phyloP scores from a whole-genome alignment of 2,797 vertebrate species.

The Lycodopsis pacificus region DNA sequence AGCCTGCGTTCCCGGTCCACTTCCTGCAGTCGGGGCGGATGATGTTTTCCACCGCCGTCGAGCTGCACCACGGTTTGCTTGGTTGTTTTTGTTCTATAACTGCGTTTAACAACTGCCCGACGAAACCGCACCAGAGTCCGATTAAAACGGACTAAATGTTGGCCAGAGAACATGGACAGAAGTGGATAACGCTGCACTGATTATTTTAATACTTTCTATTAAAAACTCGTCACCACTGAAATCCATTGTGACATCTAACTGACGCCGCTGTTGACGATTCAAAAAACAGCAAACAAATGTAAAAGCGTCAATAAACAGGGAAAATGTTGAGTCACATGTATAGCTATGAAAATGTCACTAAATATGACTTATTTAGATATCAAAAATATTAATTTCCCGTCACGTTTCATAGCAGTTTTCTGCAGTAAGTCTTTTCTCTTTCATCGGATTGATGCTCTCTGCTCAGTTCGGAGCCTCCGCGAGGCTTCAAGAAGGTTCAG shows the following conservation, averaged over 20 bases:
- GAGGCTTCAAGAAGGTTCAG: conserved; percentile 63
- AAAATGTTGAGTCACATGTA: too few species aligned
- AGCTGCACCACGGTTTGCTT: too few species aligned
- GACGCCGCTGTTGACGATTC: not conserved
- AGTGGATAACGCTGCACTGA: not conserved
- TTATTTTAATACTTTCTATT: not conserved
- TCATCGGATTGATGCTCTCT: conserved; percentile 16
- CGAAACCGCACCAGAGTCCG: not conserved
- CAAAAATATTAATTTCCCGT: too few species aligned
- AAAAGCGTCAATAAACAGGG: too few species aligned
- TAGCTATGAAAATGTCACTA: not conserved
- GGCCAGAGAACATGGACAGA: not conserved
- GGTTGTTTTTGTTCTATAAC: too few species aligned
- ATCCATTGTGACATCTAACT: not conserved
- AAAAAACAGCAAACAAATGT: too few species aligned
- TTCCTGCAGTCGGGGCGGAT: too few species aligned
- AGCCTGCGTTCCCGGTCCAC: too few species aligned
- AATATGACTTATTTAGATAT: not conserved
- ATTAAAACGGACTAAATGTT: not conserved
- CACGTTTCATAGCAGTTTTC: not conserved
- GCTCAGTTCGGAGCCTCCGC: conserved; percentile 61
- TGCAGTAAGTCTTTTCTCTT: conserved; percentile 7
- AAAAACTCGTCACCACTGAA: not conserved
- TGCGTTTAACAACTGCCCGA: too few species aligned
- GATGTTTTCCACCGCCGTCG: too few species aligned